Evolutionary conservation across 1,140 invertebrate species (phyloP).

Genomic region (Trachymyrmex cornetzi): DNA sequence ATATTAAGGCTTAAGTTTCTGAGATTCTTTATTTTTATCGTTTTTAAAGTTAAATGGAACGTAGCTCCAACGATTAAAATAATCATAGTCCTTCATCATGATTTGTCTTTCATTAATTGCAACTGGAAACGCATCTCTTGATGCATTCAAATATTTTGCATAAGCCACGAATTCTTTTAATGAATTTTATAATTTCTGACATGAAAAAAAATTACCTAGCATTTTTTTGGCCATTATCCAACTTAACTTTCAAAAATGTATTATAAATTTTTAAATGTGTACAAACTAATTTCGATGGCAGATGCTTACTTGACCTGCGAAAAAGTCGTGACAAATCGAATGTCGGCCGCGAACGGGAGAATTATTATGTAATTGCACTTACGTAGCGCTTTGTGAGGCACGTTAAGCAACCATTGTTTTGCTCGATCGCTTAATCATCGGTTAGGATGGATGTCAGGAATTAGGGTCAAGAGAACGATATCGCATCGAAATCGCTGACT

Average conservation of each 20-base stretch:
- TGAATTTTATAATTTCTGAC: background rate
- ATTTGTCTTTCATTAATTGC: background rate
- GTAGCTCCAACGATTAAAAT: background rate
- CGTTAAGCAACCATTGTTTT: conserved; percentile 75
- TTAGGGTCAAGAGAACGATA: conserved; percentile 74
- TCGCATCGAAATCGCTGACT: conserved; percentile 49
- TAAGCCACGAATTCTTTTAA: background rate
- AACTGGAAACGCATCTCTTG: background rate
- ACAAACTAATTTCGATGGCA: background rate
- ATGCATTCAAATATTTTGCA: background rate
- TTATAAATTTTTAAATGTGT: background rate
- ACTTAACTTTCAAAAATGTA: too few relatives aligned
- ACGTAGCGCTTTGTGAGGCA: conserved; percentile 71
- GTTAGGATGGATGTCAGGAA: conserved; percentile 66
- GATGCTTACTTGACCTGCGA: background rate
- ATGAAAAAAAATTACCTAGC: background rate
- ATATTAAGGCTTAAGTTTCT: background rate
- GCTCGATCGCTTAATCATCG: conserved; percentile 69
- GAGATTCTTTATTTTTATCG: background rate
- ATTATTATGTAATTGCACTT: conserved; percentile 66
- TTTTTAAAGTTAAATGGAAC: background rate
- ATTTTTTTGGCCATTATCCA: background rate
- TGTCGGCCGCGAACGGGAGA: background rate
- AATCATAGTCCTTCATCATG: background rate
- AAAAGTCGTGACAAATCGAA: conserved; percentile 31